phyloP scores from a whole-genome alignment of 1,140 invertebrate species.

The Diprion similis region DNA sequence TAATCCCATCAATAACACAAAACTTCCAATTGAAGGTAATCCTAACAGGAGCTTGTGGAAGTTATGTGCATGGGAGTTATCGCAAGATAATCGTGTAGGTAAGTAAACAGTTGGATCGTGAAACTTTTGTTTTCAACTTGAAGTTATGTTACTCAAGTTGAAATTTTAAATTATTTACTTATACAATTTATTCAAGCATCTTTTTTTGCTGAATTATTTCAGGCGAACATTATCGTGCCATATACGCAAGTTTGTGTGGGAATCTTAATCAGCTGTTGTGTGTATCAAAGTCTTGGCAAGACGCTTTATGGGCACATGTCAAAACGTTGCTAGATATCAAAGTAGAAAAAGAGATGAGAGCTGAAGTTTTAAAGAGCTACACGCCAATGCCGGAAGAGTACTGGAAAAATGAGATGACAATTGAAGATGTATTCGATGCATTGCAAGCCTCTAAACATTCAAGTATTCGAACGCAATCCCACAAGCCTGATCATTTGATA shows the following conservation, averaged over 20 bases:
- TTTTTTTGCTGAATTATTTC: constrained; percentile 22
- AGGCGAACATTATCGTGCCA: constrained; percentile 71
- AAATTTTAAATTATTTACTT: not conserved
- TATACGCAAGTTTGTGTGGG: constrained; percentile 84
- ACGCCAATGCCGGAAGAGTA: constrained; percentile 75
- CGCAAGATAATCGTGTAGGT: constrained; percentile 63
- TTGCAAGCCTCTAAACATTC: constrained; percentile 65
- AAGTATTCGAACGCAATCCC: constrained; percentile 62
- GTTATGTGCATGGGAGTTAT: constrained; percentile 78
- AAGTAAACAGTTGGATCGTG: constrained; percentile 25
- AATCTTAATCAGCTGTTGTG: constrained; percentile 78
- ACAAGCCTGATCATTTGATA: constrained; percentile 70
- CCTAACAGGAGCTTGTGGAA: constrained; percentile 92
- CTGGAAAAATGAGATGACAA: constrained; percentile 77
- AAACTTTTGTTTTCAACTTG: not conserved
- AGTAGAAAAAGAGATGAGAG: constrained; percentile 79
- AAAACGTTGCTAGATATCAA: constrained; percentile 82
- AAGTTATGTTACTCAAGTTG: not conserved
- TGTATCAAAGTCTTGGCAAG: constrained; percentile 84
- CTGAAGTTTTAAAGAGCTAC: constrained; percentile 61
- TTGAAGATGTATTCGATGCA: constrained; percentile 77
- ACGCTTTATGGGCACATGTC: constrained; percentile 89
- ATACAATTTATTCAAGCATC: not conserved
- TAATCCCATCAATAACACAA: constrained; percentile 52
- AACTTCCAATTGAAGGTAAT: constrained; percentile 81